Evolutionary conservation across 2,888 invertebrate species (phyloP).

Genomic region (Aporophyla lueneburgensis): DNA sequence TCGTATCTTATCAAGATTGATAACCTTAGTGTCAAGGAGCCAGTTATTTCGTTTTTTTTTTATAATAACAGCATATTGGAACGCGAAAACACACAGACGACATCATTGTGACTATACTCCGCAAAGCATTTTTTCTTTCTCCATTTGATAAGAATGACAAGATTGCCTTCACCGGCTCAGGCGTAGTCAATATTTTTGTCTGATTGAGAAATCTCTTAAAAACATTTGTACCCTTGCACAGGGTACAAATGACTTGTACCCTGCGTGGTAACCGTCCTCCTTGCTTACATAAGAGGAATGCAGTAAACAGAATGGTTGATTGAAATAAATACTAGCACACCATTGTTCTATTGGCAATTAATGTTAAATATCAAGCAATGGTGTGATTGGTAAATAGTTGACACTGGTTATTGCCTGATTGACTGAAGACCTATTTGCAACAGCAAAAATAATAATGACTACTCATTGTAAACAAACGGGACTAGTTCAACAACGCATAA

Average conservation of each 20-base stretch:
- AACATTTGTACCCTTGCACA: neutral
- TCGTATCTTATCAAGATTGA: neutral
- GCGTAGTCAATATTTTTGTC: neutral
- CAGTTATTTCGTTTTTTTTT: neutral
- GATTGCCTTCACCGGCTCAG: neutral
- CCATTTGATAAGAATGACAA: neutral
- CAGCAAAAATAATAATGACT: neutral
- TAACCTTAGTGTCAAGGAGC: constrained; percentile 40
- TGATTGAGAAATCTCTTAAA: neutral
- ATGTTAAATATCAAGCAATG: constrained; percentile 37
- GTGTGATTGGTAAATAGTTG: constrained; percentile 38
- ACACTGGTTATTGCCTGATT: constrained; percentile 40
- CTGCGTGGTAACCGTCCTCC: too few relatives aligned
- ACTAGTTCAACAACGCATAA: neutral
- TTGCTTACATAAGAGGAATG: neutral
- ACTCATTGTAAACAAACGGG: neutral
- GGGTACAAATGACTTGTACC: too few relatives aligned
- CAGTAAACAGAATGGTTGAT: constrained; percentile 13
- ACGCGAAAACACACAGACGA: neutral
- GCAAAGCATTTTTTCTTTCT: neutral
- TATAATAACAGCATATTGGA: neutral
- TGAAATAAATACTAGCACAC: constrained; percentile 34
- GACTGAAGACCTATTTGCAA: neutral
- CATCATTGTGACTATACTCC: neutral
- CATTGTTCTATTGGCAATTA: constrained; percentile 53